Conservation (phyloP, 2,113 vertebrate species). For the Bufo gargarizans region DNA sequence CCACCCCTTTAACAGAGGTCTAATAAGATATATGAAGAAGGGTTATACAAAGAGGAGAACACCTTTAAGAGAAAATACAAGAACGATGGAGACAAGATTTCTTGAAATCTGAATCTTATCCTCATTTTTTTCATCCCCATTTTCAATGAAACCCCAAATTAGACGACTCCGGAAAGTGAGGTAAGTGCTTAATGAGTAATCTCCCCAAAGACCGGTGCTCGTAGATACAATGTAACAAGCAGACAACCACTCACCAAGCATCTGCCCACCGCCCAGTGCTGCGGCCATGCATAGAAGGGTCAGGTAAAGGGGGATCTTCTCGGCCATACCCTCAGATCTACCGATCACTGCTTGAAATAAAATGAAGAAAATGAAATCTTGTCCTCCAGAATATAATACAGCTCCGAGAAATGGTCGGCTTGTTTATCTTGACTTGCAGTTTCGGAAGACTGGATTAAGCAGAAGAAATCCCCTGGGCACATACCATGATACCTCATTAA, state of each 20-base stretch:
- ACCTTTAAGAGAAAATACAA: background rate
- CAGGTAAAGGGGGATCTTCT: background rate
- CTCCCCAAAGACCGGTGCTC: background rate
- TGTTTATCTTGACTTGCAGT: background rate
- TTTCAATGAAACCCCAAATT: background rate
- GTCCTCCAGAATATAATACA: background rate
- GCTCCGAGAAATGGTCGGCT: background rate
- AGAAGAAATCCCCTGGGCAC: conserved; percentile 15
- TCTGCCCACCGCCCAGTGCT: background rate
- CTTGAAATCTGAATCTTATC: background rate
- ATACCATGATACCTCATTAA: conserved; percentile 10
- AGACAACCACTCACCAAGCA: conserved; percentile 12
- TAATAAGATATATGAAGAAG: background rate
- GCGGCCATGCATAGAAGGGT: background rate
- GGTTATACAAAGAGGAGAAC: background rate
- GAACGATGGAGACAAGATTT: background rate
- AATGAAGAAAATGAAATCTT: background rate
- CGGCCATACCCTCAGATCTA: background rate
- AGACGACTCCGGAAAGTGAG: background rate
- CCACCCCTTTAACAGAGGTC: no score
- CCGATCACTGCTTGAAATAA: background rate
- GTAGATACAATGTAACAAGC: no score
- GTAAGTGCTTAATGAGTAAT: background rate
- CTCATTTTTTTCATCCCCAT: background rate
- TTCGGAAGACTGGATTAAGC: background rate